Percentiles rank a stretch among this genome's conserved stretches.
phyloP scores from a whole-genome alignment of 2,113 vertebrate species.

The Callopanchax toddi region DNA sequence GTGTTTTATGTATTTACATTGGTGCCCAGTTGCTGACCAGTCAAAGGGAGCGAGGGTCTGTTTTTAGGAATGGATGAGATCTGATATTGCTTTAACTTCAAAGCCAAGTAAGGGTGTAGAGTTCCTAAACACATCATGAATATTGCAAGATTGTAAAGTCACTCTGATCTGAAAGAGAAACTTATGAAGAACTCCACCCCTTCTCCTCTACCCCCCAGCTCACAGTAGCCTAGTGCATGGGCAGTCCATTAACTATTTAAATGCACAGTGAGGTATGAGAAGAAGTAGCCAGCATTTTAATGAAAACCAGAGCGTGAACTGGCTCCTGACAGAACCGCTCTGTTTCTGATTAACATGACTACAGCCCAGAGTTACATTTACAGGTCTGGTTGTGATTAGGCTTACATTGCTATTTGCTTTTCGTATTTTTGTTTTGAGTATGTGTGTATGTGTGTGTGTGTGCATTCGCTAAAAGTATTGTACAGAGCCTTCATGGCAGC shows the following conservation, averaged over 20 bases:
- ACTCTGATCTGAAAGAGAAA: constrained; percentile 73
- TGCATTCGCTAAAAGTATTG: constrained; percentile 31
- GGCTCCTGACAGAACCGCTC: constrained; percentile 63
- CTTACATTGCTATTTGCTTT: constrained; percentile 60
- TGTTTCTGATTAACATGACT: constrained; percentile 75
- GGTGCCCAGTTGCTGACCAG: constrained; percentile 59
- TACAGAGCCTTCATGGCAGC: constrained; percentile 4
- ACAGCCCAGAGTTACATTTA: constrained; percentile 53
- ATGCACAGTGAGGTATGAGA: constrained; percentile 74
- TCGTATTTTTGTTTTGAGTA: constrained; percentile 9
- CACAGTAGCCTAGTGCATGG: constrained; percentile 72
- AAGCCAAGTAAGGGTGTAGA: constrained; percentile 65
- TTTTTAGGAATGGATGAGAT: constrained; percentile 57
- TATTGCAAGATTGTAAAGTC: constrained; percentile 78
- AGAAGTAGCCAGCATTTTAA: constrained; percentile 76
- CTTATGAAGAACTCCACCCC: constrained; percentile 65
- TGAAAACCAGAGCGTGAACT: constrained; percentile 68
- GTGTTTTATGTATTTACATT: constrained; percentile 37
- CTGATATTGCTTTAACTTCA: constrained; percentile 71
- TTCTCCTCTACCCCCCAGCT: constrained; percentile 38
- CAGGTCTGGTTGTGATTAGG: constrained; percentile 63
- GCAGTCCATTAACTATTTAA: constrained; percentile 82
- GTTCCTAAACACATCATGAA: constrained; percentile 79
- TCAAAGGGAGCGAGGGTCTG: constrained; percentile 36
- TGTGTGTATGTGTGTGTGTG: constrained; percentile 7